Conservation (phyloP, 2,797 vertebrate genomes). For the Poeciliopsis gracilis region DNA sequence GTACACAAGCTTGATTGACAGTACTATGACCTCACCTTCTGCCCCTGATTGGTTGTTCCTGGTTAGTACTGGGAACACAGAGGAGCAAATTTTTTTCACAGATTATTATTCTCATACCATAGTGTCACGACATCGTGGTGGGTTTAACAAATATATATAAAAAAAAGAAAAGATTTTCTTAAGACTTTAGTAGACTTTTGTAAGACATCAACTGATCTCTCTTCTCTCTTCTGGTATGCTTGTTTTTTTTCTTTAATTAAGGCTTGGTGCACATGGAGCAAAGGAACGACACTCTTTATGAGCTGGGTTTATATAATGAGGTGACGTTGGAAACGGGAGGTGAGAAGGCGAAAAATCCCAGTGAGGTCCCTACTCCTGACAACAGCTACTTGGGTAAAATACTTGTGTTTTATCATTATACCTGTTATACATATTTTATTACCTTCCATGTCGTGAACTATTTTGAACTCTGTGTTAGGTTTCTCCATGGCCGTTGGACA, state of each 20-base stretch:
- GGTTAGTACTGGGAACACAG: background rate
- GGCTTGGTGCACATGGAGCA: conserved; percentile 93
- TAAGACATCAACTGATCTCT: background rate
- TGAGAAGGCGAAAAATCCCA: conserved; percentile 78
- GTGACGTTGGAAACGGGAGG: conserved; percentile 93
- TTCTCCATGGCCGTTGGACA: conserved; percentile 94
- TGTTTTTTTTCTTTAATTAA: conserved; percentile 57
- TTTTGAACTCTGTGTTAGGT: conserved; percentile 76
- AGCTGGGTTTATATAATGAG: conserved; percentile 84
- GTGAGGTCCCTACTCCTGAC: conserved; percentile 86
- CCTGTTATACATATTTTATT: background rate
- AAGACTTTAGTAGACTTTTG: background rate
- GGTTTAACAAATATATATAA: too few relatives aligned
- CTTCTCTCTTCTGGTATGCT: background rate
- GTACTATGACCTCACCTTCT: too few relatives aligned
- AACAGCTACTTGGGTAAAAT: conserved; percentile 97
- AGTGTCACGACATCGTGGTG: too few relatives aligned
- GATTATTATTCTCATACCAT: too few relatives aligned
- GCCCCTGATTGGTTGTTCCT: too few relatives aligned
- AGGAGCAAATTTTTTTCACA: too few relatives aligned
- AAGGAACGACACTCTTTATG: conserved; percentile 86
- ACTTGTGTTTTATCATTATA: background rate
- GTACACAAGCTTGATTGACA: too few relatives aligned
- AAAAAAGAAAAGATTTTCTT: background rate
- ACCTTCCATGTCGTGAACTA: background rate